Conservation (phyloP, 2,888 invertebrate genomes). For the Caenorhabditis sp. region DNA sequence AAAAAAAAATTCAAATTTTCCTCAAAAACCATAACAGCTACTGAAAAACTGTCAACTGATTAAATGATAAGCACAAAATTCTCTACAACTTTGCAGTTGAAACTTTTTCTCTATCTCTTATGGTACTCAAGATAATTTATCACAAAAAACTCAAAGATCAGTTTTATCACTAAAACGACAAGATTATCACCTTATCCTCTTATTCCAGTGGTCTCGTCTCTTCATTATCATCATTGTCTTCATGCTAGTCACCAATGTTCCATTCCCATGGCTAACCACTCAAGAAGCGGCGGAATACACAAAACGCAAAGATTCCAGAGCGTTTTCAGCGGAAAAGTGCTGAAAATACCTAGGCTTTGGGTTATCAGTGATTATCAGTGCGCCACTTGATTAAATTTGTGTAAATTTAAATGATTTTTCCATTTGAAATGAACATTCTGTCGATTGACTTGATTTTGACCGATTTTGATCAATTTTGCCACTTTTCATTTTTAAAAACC, state of each 20-base stretch:
- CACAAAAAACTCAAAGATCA: background rate
- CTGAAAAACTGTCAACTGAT: background rate
- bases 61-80: background rate
- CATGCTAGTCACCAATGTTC: constrained; percentile 48
- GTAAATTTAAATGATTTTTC: no score
- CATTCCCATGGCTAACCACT: constrained; percentile 48
- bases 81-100: constrained; percentile 1
- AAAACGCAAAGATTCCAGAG: constrained; percentile 33
- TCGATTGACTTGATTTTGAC: no score
- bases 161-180: background rate
- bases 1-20: no score
- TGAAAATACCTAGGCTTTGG: constrained; percentile 5
- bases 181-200: background rate
- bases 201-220: constrained; percentile 51
- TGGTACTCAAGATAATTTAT: background rate
- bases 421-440: no score
- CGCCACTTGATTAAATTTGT: no score
- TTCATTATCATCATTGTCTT: constrained; percentile 48
- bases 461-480: no score
- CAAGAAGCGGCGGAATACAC: constrained; percentile 52
- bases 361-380: no score
- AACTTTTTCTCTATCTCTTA: background rate
- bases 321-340: constrained; percentile 34
- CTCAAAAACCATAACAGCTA: background rate
- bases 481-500: no score